These are phyloP conservation scores for human DNA, from an alignment of 2,113 vertebrate genomes.

Conservation along the genomic window DNA sequence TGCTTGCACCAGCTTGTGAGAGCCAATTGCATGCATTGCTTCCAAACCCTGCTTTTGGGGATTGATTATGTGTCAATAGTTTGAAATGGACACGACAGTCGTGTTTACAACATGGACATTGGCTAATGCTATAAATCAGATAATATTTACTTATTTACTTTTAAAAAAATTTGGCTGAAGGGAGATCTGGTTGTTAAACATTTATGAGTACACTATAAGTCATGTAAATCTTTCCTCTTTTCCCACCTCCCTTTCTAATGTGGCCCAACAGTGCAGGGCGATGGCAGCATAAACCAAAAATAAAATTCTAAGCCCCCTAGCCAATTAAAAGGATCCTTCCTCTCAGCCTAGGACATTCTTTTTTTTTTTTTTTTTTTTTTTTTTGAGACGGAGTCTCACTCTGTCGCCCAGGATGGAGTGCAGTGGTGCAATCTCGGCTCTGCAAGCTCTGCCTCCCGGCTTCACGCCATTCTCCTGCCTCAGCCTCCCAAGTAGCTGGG, in stretches of 20 bases:
- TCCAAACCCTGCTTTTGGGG: not conserved
- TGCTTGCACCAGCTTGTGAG: not conserved
- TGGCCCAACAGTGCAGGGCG: not conserved
- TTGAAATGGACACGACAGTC: not conserved
- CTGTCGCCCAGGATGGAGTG: too few species aligned
- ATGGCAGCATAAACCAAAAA: not conserved
- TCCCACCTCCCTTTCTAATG: not conserved
- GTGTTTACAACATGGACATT: not conserved
- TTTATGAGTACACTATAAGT: not conserved
- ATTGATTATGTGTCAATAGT: not conserved
- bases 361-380: too few species aligned
- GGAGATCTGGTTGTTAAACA: not conserved
- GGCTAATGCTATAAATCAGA: not conserved
- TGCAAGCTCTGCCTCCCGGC: too few species aligned
- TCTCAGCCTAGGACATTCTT: too few species aligned
- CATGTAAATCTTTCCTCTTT: not conserved
- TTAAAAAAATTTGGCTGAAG: not conserved
- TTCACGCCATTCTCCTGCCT: too few species aligned
- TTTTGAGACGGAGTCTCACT: too few species aligned
- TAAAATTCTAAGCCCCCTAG: too few species aligned
- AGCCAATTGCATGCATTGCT: accelerated
- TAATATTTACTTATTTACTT: not conserved
- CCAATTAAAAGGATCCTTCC: too few species aligned
- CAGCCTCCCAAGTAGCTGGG: too few species aligned
- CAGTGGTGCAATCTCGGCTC: too few species aligned